These are phyloP conservation scores for Coendou prehensilis DNA, from an alignment of 2,797 vertebrate genomes.

Conservation along the genomic window DNA sequence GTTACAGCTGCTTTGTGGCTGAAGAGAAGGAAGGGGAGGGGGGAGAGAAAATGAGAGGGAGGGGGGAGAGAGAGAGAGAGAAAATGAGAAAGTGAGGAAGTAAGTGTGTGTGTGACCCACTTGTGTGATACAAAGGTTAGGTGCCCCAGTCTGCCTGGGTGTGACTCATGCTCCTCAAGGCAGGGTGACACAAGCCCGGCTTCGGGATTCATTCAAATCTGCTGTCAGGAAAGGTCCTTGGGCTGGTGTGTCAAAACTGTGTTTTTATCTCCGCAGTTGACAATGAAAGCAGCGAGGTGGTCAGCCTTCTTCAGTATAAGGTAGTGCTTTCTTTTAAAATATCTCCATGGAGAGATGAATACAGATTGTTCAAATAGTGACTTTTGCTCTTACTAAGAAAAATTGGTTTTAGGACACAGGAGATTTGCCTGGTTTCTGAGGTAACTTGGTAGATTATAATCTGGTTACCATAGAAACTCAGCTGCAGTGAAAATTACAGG, in stretches of 20 bases:
- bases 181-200: background rate
- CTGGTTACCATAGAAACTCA: slow-evolving; percentile 92
- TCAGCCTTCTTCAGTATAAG: background rate
- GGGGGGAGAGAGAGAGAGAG: too few species aligned
- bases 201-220: slow-evolving; percentile 46
- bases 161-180: slow-evolving; percentile 41
- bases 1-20: slow-evolving; percentile 35
- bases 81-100: background rate
- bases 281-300: slow-evolving; percentile 14
- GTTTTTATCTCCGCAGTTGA: slow-evolving; percentile 66
- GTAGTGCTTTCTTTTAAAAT: slow-evolving; percentile 61
- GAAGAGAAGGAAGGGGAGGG: background rate
- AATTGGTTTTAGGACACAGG: slow-evolving; percentile 64
- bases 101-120: background rate
- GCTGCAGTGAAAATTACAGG: slow-evolving; percentile 86
- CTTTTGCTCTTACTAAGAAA: slow-evolving; percentile 67
- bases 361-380: slow-evolving; percentile 25
- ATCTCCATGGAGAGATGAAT: background rate
- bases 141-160: slow-evolving; percentile 5
- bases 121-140: slow-evolving; percentile 51
- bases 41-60: background rate
- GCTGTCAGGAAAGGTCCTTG: slow-evolving; percentile 57
- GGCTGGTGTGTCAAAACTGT: slow-evolving; percentile 19
- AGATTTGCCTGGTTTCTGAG: slow-evolving; percentile 85
- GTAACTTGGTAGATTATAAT: slow-evolving; percentile 88